Evolutionary conservation across 2,888 invertebrate genomes (phyloP), one percentile per base, ranked within the genome.

Genomic region (Lepetodrilus schrolli): DNA sequence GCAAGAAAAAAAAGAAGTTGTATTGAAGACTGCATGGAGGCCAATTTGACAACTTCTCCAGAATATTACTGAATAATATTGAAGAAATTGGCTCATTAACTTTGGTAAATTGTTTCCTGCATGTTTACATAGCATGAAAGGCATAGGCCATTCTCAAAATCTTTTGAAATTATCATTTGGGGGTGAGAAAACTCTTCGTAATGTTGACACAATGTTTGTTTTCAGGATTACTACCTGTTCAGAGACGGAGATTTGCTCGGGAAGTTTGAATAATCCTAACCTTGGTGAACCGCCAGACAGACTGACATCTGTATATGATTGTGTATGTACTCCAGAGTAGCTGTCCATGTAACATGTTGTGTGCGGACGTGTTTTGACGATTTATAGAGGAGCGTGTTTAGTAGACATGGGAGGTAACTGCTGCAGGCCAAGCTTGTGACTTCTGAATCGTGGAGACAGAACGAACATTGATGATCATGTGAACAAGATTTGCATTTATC

Each of bases 161-260:
- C 38, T 38, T 8, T 38, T 13, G 38, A 8, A 5, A 38, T 38
- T 5, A 5, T 38, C 13, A 38, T 5, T 38, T 38, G 5, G 5
- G 38, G 5, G 13, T 38, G 38, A 38, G 13, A n/a, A n/a, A n/a
- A n/a, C n/a, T n/a, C n/a, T n/a, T n/a, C 20, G 66, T 4, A 36
- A 8, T 50, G 21, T 48, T 20, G 23, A 48, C 49, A 47, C 74
- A 74, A 47, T 76, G 70, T 80, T 82, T 75, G 71, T 70, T 90
- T 89, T 73, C 86, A 92, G 91, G 99, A 99, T 91, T 96, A 95
- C 90, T 96, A 96, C 86, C 93, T 99, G 81, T 99, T 96, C 93
- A 93, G 96, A 90, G 99, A 99, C 92, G 92, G 95, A 71, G 99
- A 99, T 90, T 97, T 99, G 88, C 93, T 99, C 87, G 99, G 98